Percentiles rank a stretch among this genome's conserved stretches.
phyloP scores from a whole-genome alignment of 1,140 invertebrate genomes.

The Ips nitidus region DNA sequence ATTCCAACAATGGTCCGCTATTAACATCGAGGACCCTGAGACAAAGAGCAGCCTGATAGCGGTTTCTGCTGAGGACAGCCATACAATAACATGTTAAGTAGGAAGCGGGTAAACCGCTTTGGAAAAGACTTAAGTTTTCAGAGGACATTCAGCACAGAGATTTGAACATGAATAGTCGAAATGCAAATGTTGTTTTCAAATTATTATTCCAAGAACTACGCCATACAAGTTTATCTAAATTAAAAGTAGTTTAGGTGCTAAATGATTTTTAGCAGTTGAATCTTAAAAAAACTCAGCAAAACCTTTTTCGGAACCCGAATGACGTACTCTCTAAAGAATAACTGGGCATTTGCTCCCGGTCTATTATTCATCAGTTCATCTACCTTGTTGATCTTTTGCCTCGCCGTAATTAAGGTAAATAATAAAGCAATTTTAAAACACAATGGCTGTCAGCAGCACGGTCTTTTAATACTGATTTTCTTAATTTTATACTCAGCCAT shows the following conservation, averaged over 20 bases:
- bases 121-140: slow-evolving; percentile 31
- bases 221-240: too few species aligned
- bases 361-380: slow-evolving; percentile 2
- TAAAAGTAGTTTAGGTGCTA: too few species aligned
- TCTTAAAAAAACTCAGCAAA: too few species aligned
- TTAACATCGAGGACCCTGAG: slow-evolving; percentile 43
- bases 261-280: too few species aligned
- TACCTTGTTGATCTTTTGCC: slow-evolving; percentile 22
- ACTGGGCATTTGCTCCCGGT: background rate
- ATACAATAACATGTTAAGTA: slow-evolving; percentile 43
- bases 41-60: slow-evolving; percentile 41
- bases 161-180: slow-evolving; percentile 9
- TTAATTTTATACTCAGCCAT: slow-evolving; percentile 10
- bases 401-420: slow-evolving; percentile 18
- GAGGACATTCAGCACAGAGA: slow-evolving; percentile 3
- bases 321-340: background rate
- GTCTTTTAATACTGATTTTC: slow-evolving; percentile 6
- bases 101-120: slow-evolving; percentile 41
- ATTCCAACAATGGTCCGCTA: slow-evolving; percentile 40
- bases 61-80: slow-evolving; percentile 36
- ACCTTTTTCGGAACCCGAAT: background rate
- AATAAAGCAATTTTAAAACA: slow-evolving; percentile 9
- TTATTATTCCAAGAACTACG: background rate
- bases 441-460: slow-evolving; percentile 1
- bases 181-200: slow-evolving; percentile 6